Evolutionary conservation across 1,140 invertebrate species (phyloP), one percentile per base, ranked within the genome.

Genomic region (Drosophila carrolli): DNA sequence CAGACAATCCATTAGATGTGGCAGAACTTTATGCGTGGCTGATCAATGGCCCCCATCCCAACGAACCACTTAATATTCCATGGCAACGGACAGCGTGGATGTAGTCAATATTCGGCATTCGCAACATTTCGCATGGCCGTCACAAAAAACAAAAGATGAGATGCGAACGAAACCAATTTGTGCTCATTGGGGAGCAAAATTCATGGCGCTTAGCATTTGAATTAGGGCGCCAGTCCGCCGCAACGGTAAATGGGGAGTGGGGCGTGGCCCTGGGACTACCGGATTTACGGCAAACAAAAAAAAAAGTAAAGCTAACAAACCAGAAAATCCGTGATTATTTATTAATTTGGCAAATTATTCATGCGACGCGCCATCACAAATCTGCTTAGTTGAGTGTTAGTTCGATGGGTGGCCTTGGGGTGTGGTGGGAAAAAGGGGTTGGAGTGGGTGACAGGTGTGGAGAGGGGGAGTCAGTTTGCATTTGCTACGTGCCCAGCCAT

Each of bases 331-430:
- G 82, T 86, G 82, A 86, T 86, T 86, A 86, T 86, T 86, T 86
- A 81, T 81, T 86, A 86, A 86, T 86, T 86, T 86, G 82, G 82
- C 81, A 86, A 86, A 86, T 86, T 86, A 86, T 86, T 85, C 78
- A 81, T 86, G 82, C 75, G 66, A 83, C 70, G 80, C 70, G 70
- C 74, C 61, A 77, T 62, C 74, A 61, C 74, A 82, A 78, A 78
- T 82, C 74, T 82, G 79, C 74, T 82, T 82, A 82, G 79, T 81
- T 66, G 74, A 60, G 74, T 70, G 75, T 77, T 68, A 75, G 73
- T 58, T 66, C 47, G 72, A 56, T 9, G 59, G 38, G 14, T 5
- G 37, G 19, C n/a, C 48, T 35, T 48, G 23, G 19, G 44, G 19
- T 11, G 11, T 27, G 13, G 11, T 4, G n/a, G 40, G n/a, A 7